Percentiles rank a stretch among this genome's conserved stretches.
Conservation (phyloP, 2,888 invertebrate species). For the Erpobdella octoculata region DNA sequence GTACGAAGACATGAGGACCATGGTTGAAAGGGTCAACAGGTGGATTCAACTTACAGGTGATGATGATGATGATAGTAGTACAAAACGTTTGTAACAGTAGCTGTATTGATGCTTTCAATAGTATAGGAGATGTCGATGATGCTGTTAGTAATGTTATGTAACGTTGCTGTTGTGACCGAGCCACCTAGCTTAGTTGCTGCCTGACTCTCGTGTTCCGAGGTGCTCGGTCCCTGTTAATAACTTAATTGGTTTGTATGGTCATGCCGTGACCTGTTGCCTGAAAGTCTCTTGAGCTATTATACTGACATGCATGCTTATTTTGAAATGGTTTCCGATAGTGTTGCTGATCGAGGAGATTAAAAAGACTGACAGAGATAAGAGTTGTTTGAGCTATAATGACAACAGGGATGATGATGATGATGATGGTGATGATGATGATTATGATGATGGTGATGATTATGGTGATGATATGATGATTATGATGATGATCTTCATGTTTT, state of each 20-base stretch:
- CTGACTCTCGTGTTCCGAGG: too few species aligned
- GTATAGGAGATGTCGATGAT: slow-evolving; percentile 12
- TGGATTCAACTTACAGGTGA: slow-evolving; percentile 38
- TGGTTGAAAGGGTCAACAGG: slow-evolving; percentile 37
- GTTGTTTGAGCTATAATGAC: too few species aligned
- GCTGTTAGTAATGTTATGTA: slow-evolving; percentile 10
- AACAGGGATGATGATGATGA: slow-evolving; percentile 12
- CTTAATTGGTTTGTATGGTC: too few species aligned
- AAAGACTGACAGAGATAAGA: too few species aligned
- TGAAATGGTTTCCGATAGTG: neutral
- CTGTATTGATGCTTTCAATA: neutral
- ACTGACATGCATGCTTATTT: too few species aligned
- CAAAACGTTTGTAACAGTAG: neutral
- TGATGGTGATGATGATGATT: slow-evolving; percentile 12
- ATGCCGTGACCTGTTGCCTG: too few species aligned
- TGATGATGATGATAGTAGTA: neutral
- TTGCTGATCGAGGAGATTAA: too few species aligned
- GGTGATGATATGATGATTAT: neutral
- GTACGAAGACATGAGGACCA: slow-evolving; percentile 35
- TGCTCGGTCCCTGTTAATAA: too few species aligned
- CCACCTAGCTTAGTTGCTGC: too few species aligned
- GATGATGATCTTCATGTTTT: neutral
- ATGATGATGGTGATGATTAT: slow-evolving; percentile 17
- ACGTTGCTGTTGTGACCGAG: neutral
- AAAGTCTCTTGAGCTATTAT: too few species aligned